These are phyloP conservation scores for Diabrotica balteata DNA, from an alignment of 2,888 invertebrate species.

Conservation along the genomic window DNA sequence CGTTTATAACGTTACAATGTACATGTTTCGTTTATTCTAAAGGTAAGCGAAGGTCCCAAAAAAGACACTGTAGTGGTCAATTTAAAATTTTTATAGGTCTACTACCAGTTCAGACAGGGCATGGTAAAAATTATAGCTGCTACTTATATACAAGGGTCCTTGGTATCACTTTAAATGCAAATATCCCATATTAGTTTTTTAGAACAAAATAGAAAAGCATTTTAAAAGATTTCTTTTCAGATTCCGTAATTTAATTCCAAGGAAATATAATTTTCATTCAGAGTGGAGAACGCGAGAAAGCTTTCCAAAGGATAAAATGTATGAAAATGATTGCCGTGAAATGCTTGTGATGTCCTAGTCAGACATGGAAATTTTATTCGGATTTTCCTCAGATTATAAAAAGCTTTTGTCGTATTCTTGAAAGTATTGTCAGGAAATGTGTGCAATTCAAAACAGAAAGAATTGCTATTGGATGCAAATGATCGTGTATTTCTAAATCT, in stretches of 20 bases:
- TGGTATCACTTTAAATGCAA: background rate
- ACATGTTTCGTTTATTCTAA: too few species aligned
- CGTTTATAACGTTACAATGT: too few species aligned
- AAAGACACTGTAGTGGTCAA: too few species aligned
- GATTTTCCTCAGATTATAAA: constrained; percentile 17
- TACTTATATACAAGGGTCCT: too few species aligned
- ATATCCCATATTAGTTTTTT: background rate
- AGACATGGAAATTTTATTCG: constrained; percentile 24
- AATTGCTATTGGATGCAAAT: constrained; percentile 3
- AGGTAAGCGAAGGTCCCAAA: too few species aligned
- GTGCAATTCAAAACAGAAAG: constrained; percentile 5
- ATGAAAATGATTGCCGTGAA: constrained; percentile 21
- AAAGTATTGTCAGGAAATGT: constrained; percentile 14
- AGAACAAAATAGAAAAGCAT: background rate
- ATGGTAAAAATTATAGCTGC: too few species aligned
- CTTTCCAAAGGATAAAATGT: constrained; percentile 16
- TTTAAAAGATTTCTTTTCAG: background rate
- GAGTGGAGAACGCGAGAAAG: constrained; percentile 18
- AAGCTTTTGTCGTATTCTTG: constrained; percentile 17
- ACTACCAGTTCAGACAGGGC: too few species aligned
- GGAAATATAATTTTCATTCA: constrained; percentile 20
- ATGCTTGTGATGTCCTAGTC: constrained; percentile 17
- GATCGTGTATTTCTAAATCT: background rate
- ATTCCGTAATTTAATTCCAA: constrained; percentile 6
- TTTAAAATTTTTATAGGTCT: too few species aligned